Conservation (phyloP, 92 coral and sea anemone genomes). For the Nematostella vectensis region DNA sequence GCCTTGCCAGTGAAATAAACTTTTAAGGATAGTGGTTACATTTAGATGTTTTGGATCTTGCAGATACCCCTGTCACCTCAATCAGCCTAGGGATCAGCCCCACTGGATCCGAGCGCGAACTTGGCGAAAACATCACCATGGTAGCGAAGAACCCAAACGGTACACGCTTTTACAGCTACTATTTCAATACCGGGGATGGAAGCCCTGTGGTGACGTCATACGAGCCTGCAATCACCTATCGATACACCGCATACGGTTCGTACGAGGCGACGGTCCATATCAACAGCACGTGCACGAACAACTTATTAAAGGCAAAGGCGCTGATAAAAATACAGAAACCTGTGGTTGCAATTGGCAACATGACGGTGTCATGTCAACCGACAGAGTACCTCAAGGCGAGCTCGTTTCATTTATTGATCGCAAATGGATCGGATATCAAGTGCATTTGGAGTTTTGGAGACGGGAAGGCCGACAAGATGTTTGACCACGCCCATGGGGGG, state of each 20-base stretch:
- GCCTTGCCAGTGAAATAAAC: too few relatives aligned
- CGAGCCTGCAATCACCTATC: background rate
- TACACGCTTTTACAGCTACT: slow-evolving; percentile 12
- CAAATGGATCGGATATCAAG: slow-evolving; percentile 25
- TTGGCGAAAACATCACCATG: slow-evolving; percentile 11
- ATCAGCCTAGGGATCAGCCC: background rate
- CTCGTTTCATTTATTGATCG: slow-evolving; percentile 1
- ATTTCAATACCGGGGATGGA: slow-evolving; percentile 20
- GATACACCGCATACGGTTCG: slow-evolving; percentile 11
- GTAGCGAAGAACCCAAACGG: slow-evolving; percentile 7
- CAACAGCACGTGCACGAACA: slow-evolving; percentile 22
- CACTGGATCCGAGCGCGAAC: slow-evolving; percentile 8
- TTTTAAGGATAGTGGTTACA: too few relatives aligned
- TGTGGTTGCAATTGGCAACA: slow-evolving; percentile 8
- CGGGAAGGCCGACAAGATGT: slow-evolving; percentile 7
- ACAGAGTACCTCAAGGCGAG: slow-evolving; percentile 13
- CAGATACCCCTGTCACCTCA: slow-evolving; percentile 24
- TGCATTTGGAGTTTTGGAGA: slow-evolving; percentile 39
- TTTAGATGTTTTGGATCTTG: too few relatives aligned
- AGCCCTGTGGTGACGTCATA: slow-evolving; percentile 11
- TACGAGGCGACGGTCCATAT: background rate
- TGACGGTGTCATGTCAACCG: slow-evolving; percentile 16
- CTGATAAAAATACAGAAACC: slow-evolving; percentile 14
- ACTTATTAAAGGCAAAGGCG: slow-evolving; percentile 2
- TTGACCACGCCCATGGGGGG: slow-evolving; percentile 4